A percentile compares a stretch with the other conserved stretches of the same genome.
Evolutionary conservation across 1,140 invertebrate genomes (phyloP).

Genomic region (Dufourea novaeangliae): DNA sequence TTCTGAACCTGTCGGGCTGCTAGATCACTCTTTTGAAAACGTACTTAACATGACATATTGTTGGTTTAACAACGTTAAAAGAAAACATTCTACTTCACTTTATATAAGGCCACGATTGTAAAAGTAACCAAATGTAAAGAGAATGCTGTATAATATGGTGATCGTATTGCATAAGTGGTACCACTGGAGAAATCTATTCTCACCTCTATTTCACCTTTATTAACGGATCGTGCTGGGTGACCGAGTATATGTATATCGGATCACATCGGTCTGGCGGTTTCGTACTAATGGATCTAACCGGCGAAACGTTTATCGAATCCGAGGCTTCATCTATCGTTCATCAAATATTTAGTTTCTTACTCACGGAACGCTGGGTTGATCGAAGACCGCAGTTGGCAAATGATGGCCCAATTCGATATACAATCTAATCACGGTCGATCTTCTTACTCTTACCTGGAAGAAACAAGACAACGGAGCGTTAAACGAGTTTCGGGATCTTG

Average conservation of each 20-base stretch:
- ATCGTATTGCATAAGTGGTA: no score
- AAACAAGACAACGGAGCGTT: neutral
- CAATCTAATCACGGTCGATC: neutral
- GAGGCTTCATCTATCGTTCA: conserved; percentile 7
- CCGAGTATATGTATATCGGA: conserved; percentile 46
- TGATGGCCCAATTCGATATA: no score
- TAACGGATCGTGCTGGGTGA: conserved; percentile 41
- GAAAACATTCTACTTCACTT: no score
- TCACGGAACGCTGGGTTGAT: conserved; percentile 28
- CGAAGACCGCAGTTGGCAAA: conserved; percentile 6
- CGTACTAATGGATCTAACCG: conserved; percentile 46
- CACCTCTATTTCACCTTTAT: conserved; percentile 36
- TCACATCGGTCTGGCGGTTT: conserved; percentile 49
- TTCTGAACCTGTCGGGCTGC: no score
- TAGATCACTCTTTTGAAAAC: neutral
- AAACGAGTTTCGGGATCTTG: no score
- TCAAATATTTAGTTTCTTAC: conserved; percentile 61
- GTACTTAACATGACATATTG: neutral
- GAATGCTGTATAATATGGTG: no score
- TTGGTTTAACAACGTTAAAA: no score
- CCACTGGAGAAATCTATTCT: conserved; percentile 2
- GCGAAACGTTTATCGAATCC: conserved; percentile 57
- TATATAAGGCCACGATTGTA: no score
- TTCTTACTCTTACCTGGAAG: conserved; percentile 22
- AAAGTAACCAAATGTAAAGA: no score